Base-by-base conservation (phyloP, 2,113 vertebrate species). In the Odocoileus hemionus region DNA sequence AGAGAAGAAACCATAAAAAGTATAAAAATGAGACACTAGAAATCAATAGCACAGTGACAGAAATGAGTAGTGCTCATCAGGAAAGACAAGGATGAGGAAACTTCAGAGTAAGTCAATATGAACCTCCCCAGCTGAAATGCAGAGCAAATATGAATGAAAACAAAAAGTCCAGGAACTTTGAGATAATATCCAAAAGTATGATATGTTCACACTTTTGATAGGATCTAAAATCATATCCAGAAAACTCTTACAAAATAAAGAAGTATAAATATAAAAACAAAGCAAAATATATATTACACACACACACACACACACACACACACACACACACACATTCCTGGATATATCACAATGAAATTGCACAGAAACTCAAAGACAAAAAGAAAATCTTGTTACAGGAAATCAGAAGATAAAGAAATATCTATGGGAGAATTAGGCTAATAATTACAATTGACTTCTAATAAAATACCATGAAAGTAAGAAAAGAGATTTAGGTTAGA, bases 21-120 rank as follows among this genome's bases (percentile, higher is more conserved):
- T 58, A 84, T 47, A 17, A 76, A 76, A 93, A 78, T 93, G 61
- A 78, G 60, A 86, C 16, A 17, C 23, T 60, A 36, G 78, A 47
- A 83, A 82, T 89, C 23, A 74, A 25, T 50, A 83, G 50, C 28
- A 55, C n/a, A 36, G 60, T 80, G 82, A 47, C 50, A 82, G 15
- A 82, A 43, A 58, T 45, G 36, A 89, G 9, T 47, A 30, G 36
- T 70, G 30, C 50, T 54, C 30, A 23, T 57, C 23, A 82, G 17
- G 5, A 36, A 70, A 89, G 60, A 23, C 23, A 47, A n/a, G 21
- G 19, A 83, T 50, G 5, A 36, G 39, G 36, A 39, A 67, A 70
- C 36, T 54, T 83, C 58, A 70, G 55, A 11, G 55, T 47, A 57
- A 57, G 15, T 23, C 76, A n/a, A 16, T 30, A 36, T 25, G 67